Evolutionary conservation across 2,113 vertebrate species (phyloP).

Genomic region (Speoplatyrhinus poulsoni): DNA sequence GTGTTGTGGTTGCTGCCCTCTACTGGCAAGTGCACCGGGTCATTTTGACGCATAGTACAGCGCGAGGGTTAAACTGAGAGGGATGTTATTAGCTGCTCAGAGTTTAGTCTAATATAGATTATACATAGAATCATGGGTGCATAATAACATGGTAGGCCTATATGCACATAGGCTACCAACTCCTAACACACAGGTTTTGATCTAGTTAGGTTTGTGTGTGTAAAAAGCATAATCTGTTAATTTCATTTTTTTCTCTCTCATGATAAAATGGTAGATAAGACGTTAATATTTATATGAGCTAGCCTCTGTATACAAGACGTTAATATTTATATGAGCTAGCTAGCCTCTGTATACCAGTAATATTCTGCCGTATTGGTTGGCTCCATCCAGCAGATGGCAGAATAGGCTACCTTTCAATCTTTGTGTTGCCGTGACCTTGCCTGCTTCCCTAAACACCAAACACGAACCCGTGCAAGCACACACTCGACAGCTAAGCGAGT

Average conservation of each 20-base stretch:
- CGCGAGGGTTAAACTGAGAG: too few species aligned
- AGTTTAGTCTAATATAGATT: too few species aligned
- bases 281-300: background rate
- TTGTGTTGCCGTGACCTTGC: constrained; percentile 44
- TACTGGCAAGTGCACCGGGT: too few species aligned
- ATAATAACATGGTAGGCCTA: too few species aligned
- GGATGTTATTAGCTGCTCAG: too few species aligned
- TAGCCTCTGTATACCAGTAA: background rate
- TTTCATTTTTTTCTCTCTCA: background rate
- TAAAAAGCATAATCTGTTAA: background rate
- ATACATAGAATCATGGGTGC: too few species aligned
- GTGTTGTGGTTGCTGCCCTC: too few species aligned
- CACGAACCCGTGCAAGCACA: background rate
- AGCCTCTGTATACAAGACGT: too few species aligned
- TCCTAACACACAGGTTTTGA: too few species aligned
- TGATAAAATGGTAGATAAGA: background rate
- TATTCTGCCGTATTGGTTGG: background rate
- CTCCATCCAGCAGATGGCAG: constrained; percentile 56
- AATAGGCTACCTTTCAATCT: background rate
- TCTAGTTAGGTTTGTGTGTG: background rate
- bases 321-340: background rate
- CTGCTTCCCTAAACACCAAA: constrained; percentile 21
- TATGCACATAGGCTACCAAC: too few species aligned
- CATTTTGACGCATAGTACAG: too few species aligned
- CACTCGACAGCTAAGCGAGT: background rate